Evolutionary conservation across 2,888 invertebrate genomes (phyloP), one percentile per base, ranked within the genome.

Genomic region (Parascotia fuliginaria): DNA sequence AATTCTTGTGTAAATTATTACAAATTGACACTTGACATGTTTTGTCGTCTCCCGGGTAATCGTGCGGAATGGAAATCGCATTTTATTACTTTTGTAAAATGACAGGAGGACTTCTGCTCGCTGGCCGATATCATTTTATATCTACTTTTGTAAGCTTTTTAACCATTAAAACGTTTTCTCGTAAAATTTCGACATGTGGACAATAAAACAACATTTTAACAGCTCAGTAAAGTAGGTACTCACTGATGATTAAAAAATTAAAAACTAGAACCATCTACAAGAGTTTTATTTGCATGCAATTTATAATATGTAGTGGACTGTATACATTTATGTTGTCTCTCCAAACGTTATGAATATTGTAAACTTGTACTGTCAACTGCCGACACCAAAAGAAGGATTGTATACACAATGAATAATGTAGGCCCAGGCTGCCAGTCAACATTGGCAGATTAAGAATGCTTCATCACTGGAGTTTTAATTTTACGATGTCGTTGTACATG

Each of bases 1-100:
- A 89, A 89, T 87, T 86, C 75, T 63, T 73, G 67, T 77, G 81
- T 81, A 87, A 89, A 88, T 88, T 89, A 85, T n/a, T 75, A 82
- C 73, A 84, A 89, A 87, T 87, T 89, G 89, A 88, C 89, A 87
- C 71, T 87, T 90, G 89, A 87, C 84, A 86, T 88, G 83, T 85
- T 90, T 87, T 87, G 88, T 89, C 86, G 83, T 87, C 88, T 89
- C 85, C 69, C 65, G 87, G 77, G 88, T 85, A 88, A 87, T 88
- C 83, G 79, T 74, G 81, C 82, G 67, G 83, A 87, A 84, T 85
- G 80, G 80, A 79, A 75, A 70, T 79, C 74, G 68, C 79, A 66
- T 83, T 87, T 86, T 83, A 84, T 85, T 83, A 79, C 75, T 79
- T 81, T 77, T 73, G 70, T 69, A 68, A 71, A 74, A 57, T 75